A percentile compares a stretch with the other conserved stretches of the same genome.
phyloP scores from a whole-genome alignment of 2,113 vertebrate genomes.

The Urocitellus parryii region DNA sequence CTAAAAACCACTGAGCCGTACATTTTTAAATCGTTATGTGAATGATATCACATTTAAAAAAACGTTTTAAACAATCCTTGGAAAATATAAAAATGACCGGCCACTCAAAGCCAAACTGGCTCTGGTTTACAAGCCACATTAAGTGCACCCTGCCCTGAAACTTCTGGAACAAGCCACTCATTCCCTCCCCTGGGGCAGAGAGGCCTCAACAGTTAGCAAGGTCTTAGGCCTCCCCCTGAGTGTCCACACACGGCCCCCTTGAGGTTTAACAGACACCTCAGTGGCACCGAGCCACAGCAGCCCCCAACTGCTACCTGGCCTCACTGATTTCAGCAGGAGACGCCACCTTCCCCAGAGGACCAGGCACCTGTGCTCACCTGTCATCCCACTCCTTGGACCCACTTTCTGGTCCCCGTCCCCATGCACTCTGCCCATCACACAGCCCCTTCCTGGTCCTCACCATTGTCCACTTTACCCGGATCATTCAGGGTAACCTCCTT shows the following conservation, averaged over 20 bases:
- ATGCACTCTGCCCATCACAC: not conserved
- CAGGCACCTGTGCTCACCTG: too few relatives aligned
- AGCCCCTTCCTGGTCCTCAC: not conserved
- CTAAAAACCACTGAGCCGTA: not conserved
- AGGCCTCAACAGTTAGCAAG: too few relatives aligned
- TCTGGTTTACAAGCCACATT: not conserved
- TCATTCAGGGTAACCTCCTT: not conserved
- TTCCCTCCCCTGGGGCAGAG: too few relatives aligned
- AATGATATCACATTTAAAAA: not conserved
- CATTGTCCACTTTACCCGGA: not conserved
- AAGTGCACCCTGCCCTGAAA: not conserved
- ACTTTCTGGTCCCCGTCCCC: not conserved
- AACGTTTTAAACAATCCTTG: not conserved
- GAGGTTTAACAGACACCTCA: too few relatives aligned
- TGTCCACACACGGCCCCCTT: too few relatives aligned
- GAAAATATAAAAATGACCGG: not conserved
- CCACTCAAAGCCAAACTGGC: not conserved
- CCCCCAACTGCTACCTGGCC: accelerated
- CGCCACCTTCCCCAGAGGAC: too few relatives aligned
- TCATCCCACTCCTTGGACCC: too few relatives aligned
- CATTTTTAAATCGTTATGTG: not conserved
- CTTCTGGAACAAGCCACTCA: not conserved
- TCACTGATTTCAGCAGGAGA: too few relatives aligned
- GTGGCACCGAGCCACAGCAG: too few relatives aligned
- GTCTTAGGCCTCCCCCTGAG: too few relatives aligned